Evolutionary conservation across 1,140 invertebrate species (phyloP), one percentile per base, ranked within the genome.

Genomic region (Marisa cornuarietis): DNA sequence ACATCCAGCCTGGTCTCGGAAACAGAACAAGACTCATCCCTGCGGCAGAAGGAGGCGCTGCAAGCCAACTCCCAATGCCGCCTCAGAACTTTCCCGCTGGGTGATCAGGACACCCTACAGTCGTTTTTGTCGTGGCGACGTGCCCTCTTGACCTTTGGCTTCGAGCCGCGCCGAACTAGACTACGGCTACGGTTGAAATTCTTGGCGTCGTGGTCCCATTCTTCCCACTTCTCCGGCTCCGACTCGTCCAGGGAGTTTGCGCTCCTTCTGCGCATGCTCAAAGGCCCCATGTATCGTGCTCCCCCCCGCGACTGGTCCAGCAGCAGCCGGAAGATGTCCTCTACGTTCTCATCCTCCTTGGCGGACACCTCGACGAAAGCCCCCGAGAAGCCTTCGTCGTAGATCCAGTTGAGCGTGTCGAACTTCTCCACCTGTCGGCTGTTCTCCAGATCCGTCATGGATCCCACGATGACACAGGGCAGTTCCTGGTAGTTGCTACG

Each of bases 391-490:
- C 84, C 83, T 42, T 88, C 86, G 66, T 81, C 85, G 73, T 87
- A 86, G 31, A 87, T 85, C 89, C 89, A 90, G 79, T 89, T 88
- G 18, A 87, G 78, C 11, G 86, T 85, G 76, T 90, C 89, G 79
- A 86, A 88, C 73, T 87, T 87, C 78, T 87, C 86, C 13, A 90
- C 85, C 75, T 86, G 83, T 16, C 89, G 81, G 69, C 85, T 82
- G 74, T 88, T 87, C 71, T 89, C 88, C 58, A 96, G 87, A 87
- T 97, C 96, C 42, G 94, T 91, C 91, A 96, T 97, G 91, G 96
- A 96, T 22, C 95, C 96, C 8, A 95, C 95, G 74, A 97, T 93
- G 26, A 96, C 95, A 84, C 96, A 96, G 10, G 96, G 96, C 76
- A 96, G 94, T 81, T 96, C 95, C 92, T 96, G 92, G 72, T 94